A percentile compares a stretch with the other conserved stretches of the same genome.
Evolutionary conservation across 2,113 vertebrate genomes (phyloP).

Genomic region (Seriola quinqueradiata): DNA sequence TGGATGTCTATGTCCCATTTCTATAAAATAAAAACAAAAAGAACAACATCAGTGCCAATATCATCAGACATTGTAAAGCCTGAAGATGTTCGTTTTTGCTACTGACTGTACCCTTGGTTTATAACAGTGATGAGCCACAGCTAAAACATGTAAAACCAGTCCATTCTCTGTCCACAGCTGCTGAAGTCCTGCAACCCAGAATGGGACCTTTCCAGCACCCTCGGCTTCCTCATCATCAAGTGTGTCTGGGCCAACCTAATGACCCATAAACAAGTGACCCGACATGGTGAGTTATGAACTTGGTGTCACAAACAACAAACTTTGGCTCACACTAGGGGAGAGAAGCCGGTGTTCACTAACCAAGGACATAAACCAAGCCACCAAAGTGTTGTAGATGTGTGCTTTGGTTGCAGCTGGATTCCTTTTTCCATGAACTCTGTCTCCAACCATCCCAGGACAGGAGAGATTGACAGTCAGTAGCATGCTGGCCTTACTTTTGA

Average conservation of each 20-base stretch:
- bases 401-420: slow-evolving; percentile 53
- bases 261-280: neutral
- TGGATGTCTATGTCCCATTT: slow-evolving; percentile 48
- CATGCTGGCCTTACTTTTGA: slow-evolving; percentile 57
- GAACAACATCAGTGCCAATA: neutral
- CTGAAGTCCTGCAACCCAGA: slow-evolving; percentile 82
- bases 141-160: slow-evolving; percentile 78
- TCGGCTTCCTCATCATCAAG: slow-evolving; percentile 26
- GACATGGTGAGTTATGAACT: neutral
- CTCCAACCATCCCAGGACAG: slow-evolving; percentile 69
- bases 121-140: slow-evolving; percentile 41
- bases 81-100: neutral
- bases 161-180: slow-evolving; percentile 81
- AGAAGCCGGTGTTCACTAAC: slow-evolving; percentile 69
- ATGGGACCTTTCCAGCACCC: slow-evolving; percentile 57
- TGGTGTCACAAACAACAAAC: neutral
- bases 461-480: slow-evolving; percentile 78
- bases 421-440: slow-evolving; percentile 1
- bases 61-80: neutral
- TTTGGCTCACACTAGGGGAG: neutral
- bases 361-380: slow-evolving; percentile 84
- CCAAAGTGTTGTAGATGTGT: slow-evolving; percentile 74
- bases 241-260: slow-evolving; percentile 43
- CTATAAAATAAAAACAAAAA: slow-evolving; percentile 61
- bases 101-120: slow-evolving; percentile 61